These are phyloP conservation scores for Sylvilagus bachmani DNA, from an alignment of 2,113 vertebrate genomes.

Conservation along the genomic window DNA sequence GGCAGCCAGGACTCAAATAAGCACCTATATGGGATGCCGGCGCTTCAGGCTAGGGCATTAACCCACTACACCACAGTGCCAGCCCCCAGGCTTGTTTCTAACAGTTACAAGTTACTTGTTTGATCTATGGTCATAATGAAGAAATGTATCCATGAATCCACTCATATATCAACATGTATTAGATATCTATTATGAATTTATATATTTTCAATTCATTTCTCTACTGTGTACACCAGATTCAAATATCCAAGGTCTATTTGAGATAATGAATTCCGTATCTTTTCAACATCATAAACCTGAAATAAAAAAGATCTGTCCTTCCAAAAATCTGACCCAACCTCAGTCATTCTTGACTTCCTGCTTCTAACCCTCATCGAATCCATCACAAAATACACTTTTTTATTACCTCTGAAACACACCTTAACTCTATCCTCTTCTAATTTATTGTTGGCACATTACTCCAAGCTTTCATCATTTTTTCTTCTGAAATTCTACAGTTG, in stretches of 20 bases:
- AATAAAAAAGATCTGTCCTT: background rate
- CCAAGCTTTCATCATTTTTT: background rate
- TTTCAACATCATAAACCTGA: background rate
- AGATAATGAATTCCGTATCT: background rate
- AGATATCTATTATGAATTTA: background rate
- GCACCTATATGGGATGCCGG: too few relatives aligned
- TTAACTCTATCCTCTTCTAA: background rate
- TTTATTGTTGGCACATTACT: background rate
- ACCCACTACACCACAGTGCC: too few relatives aligned
- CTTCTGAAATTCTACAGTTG: background rate
- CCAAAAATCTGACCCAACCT: background rate
- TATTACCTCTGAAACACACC: background rate
- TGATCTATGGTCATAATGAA: background rate
- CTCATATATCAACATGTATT: background rate
- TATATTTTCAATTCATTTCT: background rate
- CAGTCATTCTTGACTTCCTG: background rate
- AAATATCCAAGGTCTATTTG: slow-evolving; percentile 3
- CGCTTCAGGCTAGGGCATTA: too few relatives aligned
- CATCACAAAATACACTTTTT: background rate
- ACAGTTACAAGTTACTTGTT: background rate
- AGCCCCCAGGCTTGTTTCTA: background rate
- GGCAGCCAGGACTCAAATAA: too few relatives aligned
- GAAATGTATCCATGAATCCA: background rate
- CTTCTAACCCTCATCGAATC: background rate
- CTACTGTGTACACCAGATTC: background rate